phyloP scores from a whole-genome alignment of 2,797 vertebrate genomes.

The Spheniscus humboldti region DNA sequence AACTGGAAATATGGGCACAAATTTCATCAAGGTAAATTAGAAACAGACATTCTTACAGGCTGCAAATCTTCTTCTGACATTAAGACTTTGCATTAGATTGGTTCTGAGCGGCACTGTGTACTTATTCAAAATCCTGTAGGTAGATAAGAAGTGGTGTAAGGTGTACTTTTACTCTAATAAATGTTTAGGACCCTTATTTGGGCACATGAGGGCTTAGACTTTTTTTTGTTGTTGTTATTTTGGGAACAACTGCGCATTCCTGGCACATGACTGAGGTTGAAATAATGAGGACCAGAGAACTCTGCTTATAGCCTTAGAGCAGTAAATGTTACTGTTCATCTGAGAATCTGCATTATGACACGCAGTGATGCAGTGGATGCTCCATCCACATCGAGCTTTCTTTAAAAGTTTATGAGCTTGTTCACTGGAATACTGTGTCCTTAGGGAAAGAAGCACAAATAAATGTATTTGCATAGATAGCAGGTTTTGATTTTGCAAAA shows the following conservation, averaged over 20 bases:
- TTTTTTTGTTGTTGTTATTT: neutral
- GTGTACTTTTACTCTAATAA: neutral
- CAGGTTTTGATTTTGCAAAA: neutral
- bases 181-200: neutral
- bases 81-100: neutral
- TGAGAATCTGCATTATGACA: neutral
- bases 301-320: neutral
- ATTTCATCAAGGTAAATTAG: neutral
- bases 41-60: neutral
- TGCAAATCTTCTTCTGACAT: neutral
- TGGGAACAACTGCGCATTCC: neutral
- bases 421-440: neutral
- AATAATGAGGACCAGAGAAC: neutral
- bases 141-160: neutral
- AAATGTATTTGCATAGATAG: neutral
- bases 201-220: neutral
- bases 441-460: neutral
- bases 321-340: neutral
- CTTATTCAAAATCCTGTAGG: neutral
- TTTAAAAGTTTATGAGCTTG: neutral
- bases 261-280: neutral
- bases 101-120: neutral
- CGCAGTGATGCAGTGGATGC: neutral
- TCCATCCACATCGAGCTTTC: neutral
- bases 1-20: neutral